Conservation (phyloP, 2,113 vertebrate genomes). For the Lasiurus cinereus region DNA sequence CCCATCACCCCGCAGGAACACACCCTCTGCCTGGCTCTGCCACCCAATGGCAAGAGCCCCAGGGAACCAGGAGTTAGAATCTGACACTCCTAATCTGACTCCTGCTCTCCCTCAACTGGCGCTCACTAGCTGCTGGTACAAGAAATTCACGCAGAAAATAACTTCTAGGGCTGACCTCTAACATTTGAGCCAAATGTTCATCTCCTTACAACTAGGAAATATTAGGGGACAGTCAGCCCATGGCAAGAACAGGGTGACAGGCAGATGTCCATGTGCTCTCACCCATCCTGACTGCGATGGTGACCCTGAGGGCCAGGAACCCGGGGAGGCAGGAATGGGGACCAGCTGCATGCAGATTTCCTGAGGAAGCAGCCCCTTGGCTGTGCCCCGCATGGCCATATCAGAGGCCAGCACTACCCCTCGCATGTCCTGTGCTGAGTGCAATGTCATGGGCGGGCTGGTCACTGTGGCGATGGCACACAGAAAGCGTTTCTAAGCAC, state of each 20-base stretch:
- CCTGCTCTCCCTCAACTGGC: conserved; percentile 44
- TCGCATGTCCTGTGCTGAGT: conserved; percentile 51
- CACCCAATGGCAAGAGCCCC: conserved; percentile 48
- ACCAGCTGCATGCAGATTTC: conserved; percentile 79
- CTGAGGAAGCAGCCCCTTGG: conserved; percentile 57
- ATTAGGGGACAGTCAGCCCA: rapidly evolving
- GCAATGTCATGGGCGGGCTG: conserved; percentile 17
- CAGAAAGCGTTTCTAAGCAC: conserved; percentile 76
- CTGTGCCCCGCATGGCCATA: conserved; percentile 59
- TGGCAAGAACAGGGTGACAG: conserved; percentile 27
- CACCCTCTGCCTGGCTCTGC: conserved; percentile 38
- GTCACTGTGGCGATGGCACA: conserved; percentile 83
- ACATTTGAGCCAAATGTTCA: conserved; percentile 15
- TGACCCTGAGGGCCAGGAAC: neutral
- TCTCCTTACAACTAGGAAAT: conserved; percentile 18
- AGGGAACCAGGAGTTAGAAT: conserved; percentile 71
- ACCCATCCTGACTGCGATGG: neutral
- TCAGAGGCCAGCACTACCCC: conserved; percentile 30
- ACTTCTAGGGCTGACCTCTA: conserved; percentile 31
- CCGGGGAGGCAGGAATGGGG: conserved; percentile 87
- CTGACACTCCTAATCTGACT: conserved; percentile 63
- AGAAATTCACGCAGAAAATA: conserved; percentile 15
- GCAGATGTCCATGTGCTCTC: neutral
- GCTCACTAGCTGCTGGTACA: neutral
- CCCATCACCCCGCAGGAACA: conserved; percentile 15